phyloP scores from a whole-genome alignment of 2,113 vertebrate genomes.

The Tragelaphus strepsiceros region DNA sequence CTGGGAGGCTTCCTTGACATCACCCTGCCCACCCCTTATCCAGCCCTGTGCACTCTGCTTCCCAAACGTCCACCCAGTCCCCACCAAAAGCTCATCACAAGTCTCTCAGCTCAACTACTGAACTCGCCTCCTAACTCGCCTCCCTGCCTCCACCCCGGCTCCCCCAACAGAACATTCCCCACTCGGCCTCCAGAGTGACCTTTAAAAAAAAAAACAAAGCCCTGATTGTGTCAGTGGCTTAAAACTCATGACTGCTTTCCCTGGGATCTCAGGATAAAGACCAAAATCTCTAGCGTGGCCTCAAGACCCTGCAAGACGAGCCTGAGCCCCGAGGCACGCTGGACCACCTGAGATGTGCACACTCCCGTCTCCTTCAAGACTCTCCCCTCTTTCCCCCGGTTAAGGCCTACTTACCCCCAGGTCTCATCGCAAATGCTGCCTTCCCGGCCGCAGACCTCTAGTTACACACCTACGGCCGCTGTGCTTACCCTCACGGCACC shows the following conservation, averaged over 20 bases:
- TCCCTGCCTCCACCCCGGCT: background rate
- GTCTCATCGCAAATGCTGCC: background rate
- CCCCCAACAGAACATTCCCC: background rate
- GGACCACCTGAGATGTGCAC: background rate
- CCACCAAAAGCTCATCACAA: no score
- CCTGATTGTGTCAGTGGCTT: background rate
- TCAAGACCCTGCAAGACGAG: background rate
- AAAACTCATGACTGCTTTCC: background rate
- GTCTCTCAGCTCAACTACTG: background rate
- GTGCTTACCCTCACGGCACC: background rate
- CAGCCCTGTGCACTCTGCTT: background rate
- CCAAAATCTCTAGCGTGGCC: background rate
- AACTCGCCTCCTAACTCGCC: background rate
- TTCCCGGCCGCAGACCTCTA: accelerated
- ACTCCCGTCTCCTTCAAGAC: background rate
- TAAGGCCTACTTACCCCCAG: background rate
- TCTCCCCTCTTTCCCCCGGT: background rate
- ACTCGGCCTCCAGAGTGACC: background rate
- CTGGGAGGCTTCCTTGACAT: background rate
- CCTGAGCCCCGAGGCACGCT: background rate
- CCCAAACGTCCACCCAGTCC: background rate
- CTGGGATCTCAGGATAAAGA: background rate
- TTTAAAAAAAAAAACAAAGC: background rate
- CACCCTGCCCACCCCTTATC: background rate
- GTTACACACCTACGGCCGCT: accelerated